Conservation (phyloP, 2,797 vertebrate species). For the Sebastes melanostomus region DNA sequence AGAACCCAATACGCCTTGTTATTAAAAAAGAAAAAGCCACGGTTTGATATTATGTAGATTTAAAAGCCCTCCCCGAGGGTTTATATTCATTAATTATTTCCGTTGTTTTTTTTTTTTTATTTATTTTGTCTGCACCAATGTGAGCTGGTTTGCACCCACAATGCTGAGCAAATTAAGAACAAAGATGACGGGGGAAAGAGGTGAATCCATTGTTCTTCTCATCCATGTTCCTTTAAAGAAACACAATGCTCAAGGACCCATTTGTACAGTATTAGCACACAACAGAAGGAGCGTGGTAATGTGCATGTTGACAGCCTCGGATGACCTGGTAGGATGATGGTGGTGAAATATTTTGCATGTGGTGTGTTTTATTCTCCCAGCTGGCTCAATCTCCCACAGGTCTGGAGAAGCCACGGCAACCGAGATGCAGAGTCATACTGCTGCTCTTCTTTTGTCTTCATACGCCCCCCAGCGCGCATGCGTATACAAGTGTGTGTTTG, state of each 20-base stretch:
- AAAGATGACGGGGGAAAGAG: conserved; percentile 67
- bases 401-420: conserved; percentile 40
- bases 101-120: conserved; percentile 7
- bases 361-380: conserved; percentile 19
- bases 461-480: not conserved
- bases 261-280: conserved; percentile 68
- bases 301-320: conserved; percentile 36
- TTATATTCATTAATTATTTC: conserved; percentile 78
- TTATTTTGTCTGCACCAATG: conserved; percentile 63
- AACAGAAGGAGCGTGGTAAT: conserved; percentile 20
- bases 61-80: conserved; percentile 74
- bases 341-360: conserved; percentile 29
- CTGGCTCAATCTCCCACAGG: conserved; percentile 29
- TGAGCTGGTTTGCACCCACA: conserved; percentile 65
- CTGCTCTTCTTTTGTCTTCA: not conserved
- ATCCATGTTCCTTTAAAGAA: conserved; percentile 65
- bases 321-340: conserved; percentile 33
- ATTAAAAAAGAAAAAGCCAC: conserved; percentile 75
- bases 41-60: conserved; percentile 84
- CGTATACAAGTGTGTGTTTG: conserved; percentile 8
- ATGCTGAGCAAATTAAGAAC: conserved; percentile 73
- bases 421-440: conserved; percentile 46
- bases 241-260: conserved; percentile 67
- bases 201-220: conserved; percentile 61
- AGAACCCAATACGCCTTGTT: conserved; percentile 80